Conservation (phyloP, 1,140 invertebrate genomes). For the Drosophila pruinosa region DNA sequence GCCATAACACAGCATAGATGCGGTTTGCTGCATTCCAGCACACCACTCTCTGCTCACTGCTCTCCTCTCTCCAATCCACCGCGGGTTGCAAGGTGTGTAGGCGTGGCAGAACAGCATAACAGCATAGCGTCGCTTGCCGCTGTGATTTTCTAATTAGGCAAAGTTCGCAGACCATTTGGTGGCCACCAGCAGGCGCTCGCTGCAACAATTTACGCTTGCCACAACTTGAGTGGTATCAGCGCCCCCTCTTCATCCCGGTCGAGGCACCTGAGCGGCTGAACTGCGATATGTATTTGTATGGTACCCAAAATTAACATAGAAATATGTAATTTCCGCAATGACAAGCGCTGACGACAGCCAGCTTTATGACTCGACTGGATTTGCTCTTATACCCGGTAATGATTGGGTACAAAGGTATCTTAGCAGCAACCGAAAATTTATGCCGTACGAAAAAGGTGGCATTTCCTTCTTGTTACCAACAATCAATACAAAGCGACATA, state of each 20-base stretch:
- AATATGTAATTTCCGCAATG: slow-evolving; percentile 72
- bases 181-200: slow-evolving; percentile 45
- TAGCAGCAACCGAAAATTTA: too few species aligned
- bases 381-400: neutral
- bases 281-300: slow-evolving; percentile 37
- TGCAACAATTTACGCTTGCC: slow-evolving; percentile 67
- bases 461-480: too few species aligned
- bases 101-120: slow-evolving; percentile 28
- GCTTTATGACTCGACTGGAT: slow-evolving; percentile 66
- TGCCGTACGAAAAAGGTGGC: too few species aligned
- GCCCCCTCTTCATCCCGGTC: neutral
- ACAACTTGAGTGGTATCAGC: slow-evolving; percentile 3
- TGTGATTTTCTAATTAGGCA: slow-evolving; percentile 77
- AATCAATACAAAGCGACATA: too few species aligned
- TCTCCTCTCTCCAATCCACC: too few species aligned
- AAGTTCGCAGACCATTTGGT: slow-evolving; percentile 59
- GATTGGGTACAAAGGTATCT: too few species aligned
- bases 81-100: too few species aligned
- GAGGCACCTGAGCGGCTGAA: neutral
- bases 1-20: slow-evolving; percentile 28
- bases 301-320: slow-evolving; percentile 66
- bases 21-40: neutral
- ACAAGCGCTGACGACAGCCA: slow-evolving; percentile 60
- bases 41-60: too few species aligned
- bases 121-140: slow-evolving; percentile 43